A percentile compares a stretch with the other conserved stretches of the same genome.
These are phyloP conservation scores for Pyrrhosoma nymphula DNA, from an alignment of 2,888 invertebrate species.

Conservation along the genomic window DNA sequence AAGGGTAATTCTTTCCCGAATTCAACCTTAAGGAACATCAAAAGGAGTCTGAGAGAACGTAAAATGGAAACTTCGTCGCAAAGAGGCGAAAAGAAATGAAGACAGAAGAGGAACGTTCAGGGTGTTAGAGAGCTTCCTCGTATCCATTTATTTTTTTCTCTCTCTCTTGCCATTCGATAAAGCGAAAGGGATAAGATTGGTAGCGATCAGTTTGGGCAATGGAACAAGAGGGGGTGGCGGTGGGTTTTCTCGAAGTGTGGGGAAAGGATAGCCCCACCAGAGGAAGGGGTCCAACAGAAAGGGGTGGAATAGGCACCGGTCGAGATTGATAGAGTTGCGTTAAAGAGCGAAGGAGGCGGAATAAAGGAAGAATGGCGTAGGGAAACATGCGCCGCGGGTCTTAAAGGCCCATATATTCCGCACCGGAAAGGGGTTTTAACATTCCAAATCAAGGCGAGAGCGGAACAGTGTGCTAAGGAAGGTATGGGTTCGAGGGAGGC, in stretches of 20 bases:
- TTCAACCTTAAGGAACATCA: conserved; percentile 4
- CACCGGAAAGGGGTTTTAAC: conserved; percentile 51
- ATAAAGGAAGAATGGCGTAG: conserved; percentile 45
- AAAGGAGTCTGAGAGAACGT: not conserved
- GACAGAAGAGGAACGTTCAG: not conserved
- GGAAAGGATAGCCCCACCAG: not conserved
- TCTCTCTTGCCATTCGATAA: conserved; percentile 47
- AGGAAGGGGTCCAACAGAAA: conserved; percentile 19
- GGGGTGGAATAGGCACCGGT: conserved; percentile 30
- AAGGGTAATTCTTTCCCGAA: not conserved
- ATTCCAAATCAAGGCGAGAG: conserved; percentile 47
- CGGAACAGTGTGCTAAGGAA: conserved; percentile 22
- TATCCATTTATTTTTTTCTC: not conserved
- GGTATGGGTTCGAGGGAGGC: not conserved
- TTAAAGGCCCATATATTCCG: conserved; percentile 58
- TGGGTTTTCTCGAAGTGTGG: not conserved
- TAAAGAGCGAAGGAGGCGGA: conserved; percentile 52
- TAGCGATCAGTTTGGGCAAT: conserved; percentile 38
- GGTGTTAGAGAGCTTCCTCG: conserved; percentile 38
- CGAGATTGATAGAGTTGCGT: conserved; percentile 61
- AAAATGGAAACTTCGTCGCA: not conserved
- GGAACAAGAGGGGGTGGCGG: not conserved
- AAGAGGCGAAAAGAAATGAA: not conserved
- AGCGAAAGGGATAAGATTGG: conserved; percentile 51
- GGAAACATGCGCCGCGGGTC: conserved; percentile 60